phyloP scores from a whole-genome alignment of 2,888 invertebrate species.

The Melieria crassipennis region DNA sequence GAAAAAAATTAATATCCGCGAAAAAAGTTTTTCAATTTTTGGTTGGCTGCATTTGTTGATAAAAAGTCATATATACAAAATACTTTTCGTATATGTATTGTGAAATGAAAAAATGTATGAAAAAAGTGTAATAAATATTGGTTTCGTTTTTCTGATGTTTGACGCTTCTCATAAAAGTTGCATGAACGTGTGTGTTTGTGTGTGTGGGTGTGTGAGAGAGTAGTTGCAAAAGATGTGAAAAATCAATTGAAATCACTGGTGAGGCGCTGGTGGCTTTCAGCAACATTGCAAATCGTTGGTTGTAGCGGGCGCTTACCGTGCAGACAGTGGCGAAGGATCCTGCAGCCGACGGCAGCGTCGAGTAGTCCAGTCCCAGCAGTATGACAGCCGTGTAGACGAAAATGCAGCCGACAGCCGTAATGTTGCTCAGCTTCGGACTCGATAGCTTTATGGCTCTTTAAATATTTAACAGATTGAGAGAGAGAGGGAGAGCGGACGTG shows the following conservation, averaged over 20 bases:
- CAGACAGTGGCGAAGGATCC: conserved; percentile 84
- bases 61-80: too few relatives aligned
- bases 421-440: conserved; percentile 91
- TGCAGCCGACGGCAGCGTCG: conserved; percentile 75
- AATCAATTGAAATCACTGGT: not conserved
- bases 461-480: conserved; percentile 28
- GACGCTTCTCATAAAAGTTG: not conserved
- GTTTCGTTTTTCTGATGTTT: too few relatives aligned
- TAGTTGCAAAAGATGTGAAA: not conserved
- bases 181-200: not conserved
- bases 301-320: conserved; percentile 73
- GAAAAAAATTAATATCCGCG: too few relatives aligned
- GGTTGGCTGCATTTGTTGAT: too few relatives aligned
- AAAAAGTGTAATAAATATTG: too few relatives aligned
- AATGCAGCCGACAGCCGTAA: conserved; percentile 89
- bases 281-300: too few relatives aligned
- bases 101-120: too few relatives aligned
- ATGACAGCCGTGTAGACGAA: conserved; percentile 91
- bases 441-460: conserved; percentile 88
- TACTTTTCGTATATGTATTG: too few relatives aligned
- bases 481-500: conserved; percentile 28
- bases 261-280: too few relatives aligned
- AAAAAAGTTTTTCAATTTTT: too few relatives aligned
- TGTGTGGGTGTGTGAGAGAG: not conserved
- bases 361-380: conserved; percentile 84